phyloP scores from a whole-genome alignment of 2,113 vertebrate species.

The Nothocercus nigrocapillus region DNA sequence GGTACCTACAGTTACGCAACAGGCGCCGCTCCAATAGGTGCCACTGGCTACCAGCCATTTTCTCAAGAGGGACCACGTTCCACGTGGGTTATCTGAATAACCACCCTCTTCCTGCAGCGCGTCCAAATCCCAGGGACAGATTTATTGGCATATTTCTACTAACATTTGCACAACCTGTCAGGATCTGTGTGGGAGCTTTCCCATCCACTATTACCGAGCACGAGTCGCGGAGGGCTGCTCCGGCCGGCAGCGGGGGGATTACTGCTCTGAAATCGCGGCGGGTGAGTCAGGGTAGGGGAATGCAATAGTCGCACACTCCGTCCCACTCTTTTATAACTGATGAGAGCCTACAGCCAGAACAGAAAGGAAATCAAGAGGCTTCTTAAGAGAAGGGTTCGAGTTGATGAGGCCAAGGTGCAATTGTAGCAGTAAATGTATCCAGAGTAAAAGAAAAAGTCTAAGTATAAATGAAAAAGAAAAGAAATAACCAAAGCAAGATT shows the following conservation, averaged over 20 bases:
- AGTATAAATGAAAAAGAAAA: too few species aligned
- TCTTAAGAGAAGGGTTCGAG: not conserved
- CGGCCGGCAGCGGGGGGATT: constrained; percentile 64
- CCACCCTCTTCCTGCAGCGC: not conserved
- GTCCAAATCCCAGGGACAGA: constrained; percentile 58
- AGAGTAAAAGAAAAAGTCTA: not conserved
- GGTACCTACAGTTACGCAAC: not conserved
- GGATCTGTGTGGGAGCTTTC: constrained; percentile 69
- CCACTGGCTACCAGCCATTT: not conserved
- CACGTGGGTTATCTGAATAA: not conserved
- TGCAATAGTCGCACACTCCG: constrained; percentile 51
- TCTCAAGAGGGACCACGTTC: not conserved
- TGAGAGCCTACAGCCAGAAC: constrained; percentile 41
- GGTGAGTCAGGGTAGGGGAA: constrained; percentile 77
- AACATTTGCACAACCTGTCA: constrained; percentile 78
- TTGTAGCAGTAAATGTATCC: not conserved
- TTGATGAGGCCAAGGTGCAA: fast-evolving
- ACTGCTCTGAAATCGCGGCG: constrained; percentile 64
- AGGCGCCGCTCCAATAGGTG: not conserved
- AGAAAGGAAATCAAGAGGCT: constrained; percentile 16
- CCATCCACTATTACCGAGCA: constrained; percentile 50
- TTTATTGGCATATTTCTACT: constrained; percentile 76
- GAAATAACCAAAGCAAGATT: not conserved
- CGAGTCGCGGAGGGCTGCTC: constrained; percentile 59
- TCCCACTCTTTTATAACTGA: constrained; percentile 56